Evolutionary conservation across 2,797 vertebrate genomes (phyloP), one percentile per base, ranked within the genome.

Genomic region (Mormyrops attenuatus): DNA sequence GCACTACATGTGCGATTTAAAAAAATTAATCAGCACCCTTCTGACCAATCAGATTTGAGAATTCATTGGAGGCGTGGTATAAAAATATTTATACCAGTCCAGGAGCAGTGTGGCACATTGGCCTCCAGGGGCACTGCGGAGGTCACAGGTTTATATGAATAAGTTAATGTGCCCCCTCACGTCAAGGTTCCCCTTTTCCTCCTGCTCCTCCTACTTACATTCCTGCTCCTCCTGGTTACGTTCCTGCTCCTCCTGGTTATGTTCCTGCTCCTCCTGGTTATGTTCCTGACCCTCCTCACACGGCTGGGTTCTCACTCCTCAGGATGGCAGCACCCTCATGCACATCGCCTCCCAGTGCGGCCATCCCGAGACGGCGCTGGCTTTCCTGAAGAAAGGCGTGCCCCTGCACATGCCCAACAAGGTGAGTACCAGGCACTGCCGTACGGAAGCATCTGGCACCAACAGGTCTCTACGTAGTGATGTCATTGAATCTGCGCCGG

Each of bases 391-490:
- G 90, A 94, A 93, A 91, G 94, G 94, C 2, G 93, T 94, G 44
- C 92, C 92, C 1, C 73, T 95, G 49, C 93, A 94, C 89, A 95
- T 95, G 94, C 94, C 94, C 30, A 94, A 95, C 89, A 95, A 95
- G 93, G 94, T 94, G 90, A 73, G 15, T 13, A 9, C 82, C 0
- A 1, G 47, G 20, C 4, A 3, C 80, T 9, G 47, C 13, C 26
- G 26, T 13, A 13, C 11, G 5, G 80, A 50, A 49, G 41, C 80
- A 3, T 30, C 66, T 0, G 26, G 4, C 11, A 69, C 3, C 66
- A 15, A 6, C 4, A 15, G 13, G 13, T 38, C 69, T 38, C 63
- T 69, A 30, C 9, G 63, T 8, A 3, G 0, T 69, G 30, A 34
- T 3, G 11, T 69, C 69, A 20, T 38, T 17, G 34, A 17, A 69